phyloP scores from a whole-genome alignment of 2,888 invertebrate genomes.

The Merodon equestris region DNA sequence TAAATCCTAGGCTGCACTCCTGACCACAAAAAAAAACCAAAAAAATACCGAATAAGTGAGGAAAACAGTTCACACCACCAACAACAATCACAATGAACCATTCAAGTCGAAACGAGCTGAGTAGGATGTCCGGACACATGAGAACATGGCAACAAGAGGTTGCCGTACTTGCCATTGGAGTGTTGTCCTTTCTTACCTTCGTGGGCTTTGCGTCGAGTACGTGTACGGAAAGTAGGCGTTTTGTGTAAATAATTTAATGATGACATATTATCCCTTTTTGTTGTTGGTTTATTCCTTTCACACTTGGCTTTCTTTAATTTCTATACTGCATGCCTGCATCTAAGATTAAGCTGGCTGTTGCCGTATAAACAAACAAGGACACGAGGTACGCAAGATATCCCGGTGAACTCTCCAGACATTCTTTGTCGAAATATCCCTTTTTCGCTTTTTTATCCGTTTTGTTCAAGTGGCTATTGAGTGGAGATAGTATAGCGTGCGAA shows the following conservation, averaged over 20 bases:
- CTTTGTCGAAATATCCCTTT: neutral
- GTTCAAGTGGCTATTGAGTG: constrained; percentile 65
- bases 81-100: constrained; percentile 41
- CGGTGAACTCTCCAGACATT: constrained; percentile 46
- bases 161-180: neutral
- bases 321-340: constrained; percentile 30
- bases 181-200: constrained; percentile 46
- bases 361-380: constrained; percentile 53
- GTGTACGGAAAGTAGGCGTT: constrained; percentile 60
- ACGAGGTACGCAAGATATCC: constrained; percentile 25
- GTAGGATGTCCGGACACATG: constrained; percentile 67
- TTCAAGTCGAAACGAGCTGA: constrained; percentile 26
- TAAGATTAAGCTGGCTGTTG: constrained; percentile 43
- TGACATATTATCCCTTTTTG: constrained; percentile 60
- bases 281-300: neutral
- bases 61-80: constrained; percentile 43
- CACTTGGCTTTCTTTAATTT: constrained; percentile 52
- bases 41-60: too few species aligned
- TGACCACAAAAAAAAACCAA: constrained; percentile 36
- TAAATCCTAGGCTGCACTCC: constrained; percentile 34
- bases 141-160: constrained; percentile 24
- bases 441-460: constrained; percentile 42
- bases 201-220: constrained; percentile 35
- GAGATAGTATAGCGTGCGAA: constrained; percentile 39
- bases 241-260: constrained; percentile 67